Base-by-base conservation (phyloP, 2,113 vertebrate species). In the Oreochromis spilurus region DNA sequence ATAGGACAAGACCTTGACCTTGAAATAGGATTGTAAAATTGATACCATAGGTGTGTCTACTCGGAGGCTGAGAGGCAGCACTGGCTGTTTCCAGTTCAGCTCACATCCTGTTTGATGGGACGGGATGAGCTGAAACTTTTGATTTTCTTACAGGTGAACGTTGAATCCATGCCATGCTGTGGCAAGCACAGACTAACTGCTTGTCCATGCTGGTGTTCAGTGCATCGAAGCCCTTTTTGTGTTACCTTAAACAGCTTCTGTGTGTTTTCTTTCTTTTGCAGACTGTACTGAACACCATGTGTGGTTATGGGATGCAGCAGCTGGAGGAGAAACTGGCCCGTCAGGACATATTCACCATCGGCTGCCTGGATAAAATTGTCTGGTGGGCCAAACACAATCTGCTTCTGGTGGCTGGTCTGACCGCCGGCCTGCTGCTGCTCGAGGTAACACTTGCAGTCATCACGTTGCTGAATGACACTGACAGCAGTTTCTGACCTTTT, bases 271-370 rank as follows among this genome's bases (percentile, higher is more conserved):
- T 34, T 29, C 67, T 36, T 19, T 9, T 70, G 14, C 79, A 95
- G 95, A 91, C 92, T 3, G 91, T 96, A 75, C 77, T 93, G 54
- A 95, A 96, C 94, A 95, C 95, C 87, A 96, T 96, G 95, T 96
- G 95, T 34, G 95, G 95, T 19, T 95, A 94, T 4, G 93, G 92
- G 29, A 79, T 87, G 84, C 95, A 95, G 92, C 50, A 14, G 78
- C 6, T 40, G 50, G 55, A 86, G 7, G 10, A 57, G 16, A 1
- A 0, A 4, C 17, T 2, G 3, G 94, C 91, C 3, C 1, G 1
- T 10, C 16, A 31, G 8, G 7, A 78, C 50, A 6, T 96, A 54
- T 94, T 85, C 87, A 93, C 85, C 7, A 10, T 21, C 1, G 95
- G 95, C 55, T 96, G 95, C 19, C 54, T 95, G 79, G 86, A 95